Base-by-base conservation (phyloP, 2,113 vertebrate species). In the Amphilophus citrinellus region DNA sequence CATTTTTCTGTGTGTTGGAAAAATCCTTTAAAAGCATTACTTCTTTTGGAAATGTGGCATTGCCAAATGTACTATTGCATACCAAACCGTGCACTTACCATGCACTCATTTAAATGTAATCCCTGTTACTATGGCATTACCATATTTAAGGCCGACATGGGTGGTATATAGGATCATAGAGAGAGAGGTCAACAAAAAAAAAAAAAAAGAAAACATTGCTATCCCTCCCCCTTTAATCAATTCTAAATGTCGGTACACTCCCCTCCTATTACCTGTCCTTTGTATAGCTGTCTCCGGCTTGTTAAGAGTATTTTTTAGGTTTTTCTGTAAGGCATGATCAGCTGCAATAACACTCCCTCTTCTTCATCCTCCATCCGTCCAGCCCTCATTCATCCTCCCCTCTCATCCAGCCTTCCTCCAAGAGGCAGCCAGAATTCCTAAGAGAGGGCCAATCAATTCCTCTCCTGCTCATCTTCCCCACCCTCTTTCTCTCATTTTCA, bases 371-470 rank as follows among this genome's bases (percentile, higher is more conserved):
- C 77, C 37, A 18, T 80, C 82, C 11, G 5, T 59, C 75, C 68
- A 6, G 15, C 76, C 63, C 17, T 42, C 50, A 9, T n/a, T 50
- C 57, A 35, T n/a, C 65, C 30, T 58, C 71, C 66, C 42, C 37
- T 44, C 56, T 58, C 63, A 22, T 76, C 76, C 77, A 82, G 7
- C 80, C 47, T 37, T 47, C 60, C 71, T 81, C 50, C 42, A 57
- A 42, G 58, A 89, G 18, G 76, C 77, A 56, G 84, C 61, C 58
- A 61, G 61, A 84, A 87, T 83, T 84, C 87, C 75, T 83, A 35
- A 87, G 84, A 82, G 85, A 80, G 50, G 84, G 2, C 85, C 68
- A 89, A 79, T 93, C 90, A 86, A 50, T 89, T 77, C 76, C 71
- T 80, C 88, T 57, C 50, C 63, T 2, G 2, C 59, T 58, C 77